These are phyloP conservation scores for Raja brachyura DNA, from an alignment of 2,113 vertebrate genomes.

Conservation along the genomic window DNA sequence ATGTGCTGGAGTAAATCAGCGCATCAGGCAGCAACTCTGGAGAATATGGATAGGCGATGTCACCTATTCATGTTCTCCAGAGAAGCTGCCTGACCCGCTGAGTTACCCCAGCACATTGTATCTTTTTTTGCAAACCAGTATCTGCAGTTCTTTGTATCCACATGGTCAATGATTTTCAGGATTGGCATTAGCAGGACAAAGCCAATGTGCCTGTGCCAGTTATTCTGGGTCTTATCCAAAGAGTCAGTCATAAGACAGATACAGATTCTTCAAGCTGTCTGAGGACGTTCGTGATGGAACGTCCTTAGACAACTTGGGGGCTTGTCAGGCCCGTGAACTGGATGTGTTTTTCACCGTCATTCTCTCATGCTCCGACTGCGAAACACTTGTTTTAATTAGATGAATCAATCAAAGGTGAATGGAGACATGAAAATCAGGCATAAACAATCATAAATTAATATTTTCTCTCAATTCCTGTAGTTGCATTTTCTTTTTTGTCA, in stretches of 20 bases:
- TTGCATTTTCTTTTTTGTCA: neutral
- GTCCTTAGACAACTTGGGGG: neutral
- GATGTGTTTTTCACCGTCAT: neutral
- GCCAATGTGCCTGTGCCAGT: neutral
- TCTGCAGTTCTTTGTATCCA: no score
- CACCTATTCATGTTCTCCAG: no score
- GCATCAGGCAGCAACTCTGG: no score
- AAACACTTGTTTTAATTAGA: neutral
- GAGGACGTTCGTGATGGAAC: neutral
- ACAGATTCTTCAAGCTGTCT: no score
- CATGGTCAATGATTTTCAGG: neutral
- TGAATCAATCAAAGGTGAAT: neutral
- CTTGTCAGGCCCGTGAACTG: neutral
- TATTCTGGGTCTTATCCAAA: neutral
- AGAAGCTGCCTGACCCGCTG: no score
- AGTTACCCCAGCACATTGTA: no score
- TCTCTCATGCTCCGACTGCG: neutral
- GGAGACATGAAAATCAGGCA: neutral
- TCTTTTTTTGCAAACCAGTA: no score
- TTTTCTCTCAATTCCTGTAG: neutral
- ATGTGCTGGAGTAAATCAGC: no score
- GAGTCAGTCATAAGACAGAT: no score
- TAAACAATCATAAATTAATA: neutral
- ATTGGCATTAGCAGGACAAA: neutral
- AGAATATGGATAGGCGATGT: no score